Conservation (phyloP, 2,797 vertebrate species). For the Sebastolobus alascanus region DNA sequence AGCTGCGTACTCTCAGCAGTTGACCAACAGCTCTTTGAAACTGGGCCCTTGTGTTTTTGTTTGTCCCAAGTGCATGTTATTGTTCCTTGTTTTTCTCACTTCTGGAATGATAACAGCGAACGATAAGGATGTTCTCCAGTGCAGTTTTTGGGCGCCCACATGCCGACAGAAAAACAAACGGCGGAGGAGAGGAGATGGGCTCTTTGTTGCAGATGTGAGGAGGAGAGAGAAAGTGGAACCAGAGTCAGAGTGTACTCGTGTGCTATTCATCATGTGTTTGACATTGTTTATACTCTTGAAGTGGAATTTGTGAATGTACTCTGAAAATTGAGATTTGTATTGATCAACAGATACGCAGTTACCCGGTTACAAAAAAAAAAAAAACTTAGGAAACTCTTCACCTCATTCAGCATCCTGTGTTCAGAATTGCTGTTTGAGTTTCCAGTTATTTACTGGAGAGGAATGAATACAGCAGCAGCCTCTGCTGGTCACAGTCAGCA, state of each 20-base stretch:
- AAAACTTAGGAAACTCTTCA: slow-evolving; percentile 21
- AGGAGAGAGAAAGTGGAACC: slow-evolving; percentile 32
- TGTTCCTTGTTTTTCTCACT: slow-evolving; percentile 77
- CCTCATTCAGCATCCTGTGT: slow-evolving; percentile 17
- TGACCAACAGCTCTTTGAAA: slow-evolving; percentile 65
- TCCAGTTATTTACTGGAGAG: slow-evolving; percentile 12
- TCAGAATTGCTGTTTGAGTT: slow-evolving; percentile 12
- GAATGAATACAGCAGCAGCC: slow-evolving; percentile 53
- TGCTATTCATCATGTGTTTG: slow-evolving; percentile 45
- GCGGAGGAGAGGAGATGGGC: slow-evolving; percentile 33
- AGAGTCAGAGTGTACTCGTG: not conserved
- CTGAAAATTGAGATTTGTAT: slow-evolving; percentile 21
- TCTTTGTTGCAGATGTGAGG: slow-evolving; percentile 54
- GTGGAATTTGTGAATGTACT: slow-evolving; percentile 44
- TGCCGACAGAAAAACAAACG: slow-evolving; percentile 66
- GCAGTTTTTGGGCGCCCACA: slow-evolving; percentile 58
- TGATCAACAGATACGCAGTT: slow-evolving; percentile 26
- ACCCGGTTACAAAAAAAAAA: slow-evolving; percentile 31
- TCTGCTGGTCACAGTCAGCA: slow-evolving; percentile 72
- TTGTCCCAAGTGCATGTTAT: slow-evolving; percentile 72
- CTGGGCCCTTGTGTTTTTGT: slow-evolving; percentile 61
- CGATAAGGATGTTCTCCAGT: slow-evolving; percentile 61
- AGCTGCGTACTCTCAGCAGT: slow-evolving; percentile 25
- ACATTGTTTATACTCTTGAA: slow-evolving; percentile 35
- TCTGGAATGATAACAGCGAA: slow-evolving; percentile 79